Base-by-base conservation (phyloP, 30 jellyfish, hydroid and myxozoan genomes). In the Euphysa ruthae region DNA sequence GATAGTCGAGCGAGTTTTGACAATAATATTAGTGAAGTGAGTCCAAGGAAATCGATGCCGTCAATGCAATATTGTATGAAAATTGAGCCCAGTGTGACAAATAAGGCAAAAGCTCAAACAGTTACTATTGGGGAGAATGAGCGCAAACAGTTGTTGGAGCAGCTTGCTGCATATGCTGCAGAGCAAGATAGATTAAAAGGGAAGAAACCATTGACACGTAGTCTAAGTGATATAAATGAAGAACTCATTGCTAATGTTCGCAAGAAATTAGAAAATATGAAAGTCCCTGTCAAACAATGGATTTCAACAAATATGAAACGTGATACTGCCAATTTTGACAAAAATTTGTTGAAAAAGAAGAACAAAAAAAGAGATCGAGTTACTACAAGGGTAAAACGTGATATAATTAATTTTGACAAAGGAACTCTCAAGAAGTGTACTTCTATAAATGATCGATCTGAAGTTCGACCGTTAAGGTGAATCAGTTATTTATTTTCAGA, bases 201-300 rank as follows among this genome's bases (percentile, higher is more conserved):
- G 12, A 55, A 54, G 35, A 70, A 7, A 20, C 35, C 21, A 16
- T 49, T 70, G 26, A 26, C 13, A 19, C 66, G 83, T 16, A 70
- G 83, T 51, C 16, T 16, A n/a, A 70, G 83, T 32, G 83, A 42
- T 56, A 38, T 68, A 30, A 20, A 58, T 0, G 79, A 33, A 43
- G 83, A 70, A 43, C 22, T 51, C 22, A 26, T 6, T 50, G 70
- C 52, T 21, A 66, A 79, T 43, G 83, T 75, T 21, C 49, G 78
- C 42, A 82, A 69, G 22, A 79, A 86, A 34, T 58, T 86, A 8
- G 34, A 51, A 66, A 61, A 50, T 25, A 78, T 86, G 94, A 84
- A 92, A 21, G 61, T 21, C 6, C 97, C 97, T 0, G 35, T 86
- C 19, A 22, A 66, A 54, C 61, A 61, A 72, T 70, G 71, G 63